These are phyloP conservation scores for Periplaneta americana DNA, from an alignment of 1,140 invertebrate genomes.

Conservation along the genomic window DNA sequence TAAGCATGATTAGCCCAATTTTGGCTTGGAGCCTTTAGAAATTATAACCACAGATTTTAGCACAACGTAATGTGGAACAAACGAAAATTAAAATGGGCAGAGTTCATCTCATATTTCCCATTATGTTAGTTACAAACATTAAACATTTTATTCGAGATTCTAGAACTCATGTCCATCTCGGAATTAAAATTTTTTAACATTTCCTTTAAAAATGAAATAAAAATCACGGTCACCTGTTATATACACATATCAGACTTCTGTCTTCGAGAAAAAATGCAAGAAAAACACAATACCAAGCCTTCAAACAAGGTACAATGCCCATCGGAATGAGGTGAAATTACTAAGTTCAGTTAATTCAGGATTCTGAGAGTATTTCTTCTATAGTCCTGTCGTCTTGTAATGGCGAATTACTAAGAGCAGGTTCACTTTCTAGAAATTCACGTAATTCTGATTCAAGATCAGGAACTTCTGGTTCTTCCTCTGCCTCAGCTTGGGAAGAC, in stretches of 20 bases:
- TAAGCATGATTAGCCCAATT: too few species aligned
- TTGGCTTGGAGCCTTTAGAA: too few species aligned
- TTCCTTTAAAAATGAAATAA: too few species aligned
- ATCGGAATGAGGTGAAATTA: background rate
- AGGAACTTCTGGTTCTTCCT: constrained; percentile 30
- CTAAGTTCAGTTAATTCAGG: constrained; percentile 26
- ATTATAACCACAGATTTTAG: too few species aligned
- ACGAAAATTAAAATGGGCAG: too few species aligned
- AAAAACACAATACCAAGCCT: background rate
- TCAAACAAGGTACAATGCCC: background rate
- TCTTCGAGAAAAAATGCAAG: background rate
- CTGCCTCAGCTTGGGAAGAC: constrained; percentile 23
- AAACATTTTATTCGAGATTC: too few species aligned
- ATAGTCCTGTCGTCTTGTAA: constrained; percentile 54
- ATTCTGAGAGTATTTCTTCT: constrained; percentile 55
- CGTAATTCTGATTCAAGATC: constrained; percentile 64
- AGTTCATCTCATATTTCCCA: too few species aligned
- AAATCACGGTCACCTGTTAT: background rate
- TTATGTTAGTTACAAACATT: too few species aligned
- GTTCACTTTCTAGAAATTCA: constrained; percentile 62
- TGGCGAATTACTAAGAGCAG: constrained; percentile 50
- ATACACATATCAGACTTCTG: too few species aligned
- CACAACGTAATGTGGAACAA: too few species aligned
- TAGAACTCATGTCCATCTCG: too few species aligned
- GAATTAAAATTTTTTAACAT: too few species aligned